phyloP scores from a whole-genome alignment of 2,113 vertebrate species.

The Rousettus leschenaultii region DNA sequence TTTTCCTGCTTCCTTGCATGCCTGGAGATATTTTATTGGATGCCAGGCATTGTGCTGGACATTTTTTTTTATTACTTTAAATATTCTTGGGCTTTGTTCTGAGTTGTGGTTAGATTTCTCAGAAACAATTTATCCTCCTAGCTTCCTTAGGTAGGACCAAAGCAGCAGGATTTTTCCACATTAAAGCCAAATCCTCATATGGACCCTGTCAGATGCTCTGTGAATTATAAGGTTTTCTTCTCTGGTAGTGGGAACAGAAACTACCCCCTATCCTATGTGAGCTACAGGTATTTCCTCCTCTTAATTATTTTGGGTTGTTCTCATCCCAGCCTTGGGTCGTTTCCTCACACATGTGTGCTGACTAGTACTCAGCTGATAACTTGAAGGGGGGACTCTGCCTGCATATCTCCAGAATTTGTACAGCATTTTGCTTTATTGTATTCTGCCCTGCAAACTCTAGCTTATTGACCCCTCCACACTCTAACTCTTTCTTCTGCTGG shows the following conservation, averaged over 20 bases:
- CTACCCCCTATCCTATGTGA: neutral
- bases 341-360: neutral
- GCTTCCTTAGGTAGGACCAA: neutral
- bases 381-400: neutral
- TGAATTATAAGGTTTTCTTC: neutral
- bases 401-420: neutral
- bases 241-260: neutral
- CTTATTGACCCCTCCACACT: neutral
- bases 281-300: neutral
- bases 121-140: neutral
- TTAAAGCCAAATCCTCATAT: neutral
- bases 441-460: neutral
- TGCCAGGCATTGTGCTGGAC: neutral
- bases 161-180: neutral
- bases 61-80: neutral
- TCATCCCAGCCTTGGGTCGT: neutral
- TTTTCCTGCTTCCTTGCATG: neutral
- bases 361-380: neutral
- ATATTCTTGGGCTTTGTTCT: neutral
- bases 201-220: neutral
- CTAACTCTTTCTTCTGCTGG: neutral
- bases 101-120: neutral
- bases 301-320: neutral
- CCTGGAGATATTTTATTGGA: neutral
- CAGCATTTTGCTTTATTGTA: neutral